phyloP scores from a whole-genome alignment of 2,113 vertebrate species.

The Dolichotis patagonum region DNA sequence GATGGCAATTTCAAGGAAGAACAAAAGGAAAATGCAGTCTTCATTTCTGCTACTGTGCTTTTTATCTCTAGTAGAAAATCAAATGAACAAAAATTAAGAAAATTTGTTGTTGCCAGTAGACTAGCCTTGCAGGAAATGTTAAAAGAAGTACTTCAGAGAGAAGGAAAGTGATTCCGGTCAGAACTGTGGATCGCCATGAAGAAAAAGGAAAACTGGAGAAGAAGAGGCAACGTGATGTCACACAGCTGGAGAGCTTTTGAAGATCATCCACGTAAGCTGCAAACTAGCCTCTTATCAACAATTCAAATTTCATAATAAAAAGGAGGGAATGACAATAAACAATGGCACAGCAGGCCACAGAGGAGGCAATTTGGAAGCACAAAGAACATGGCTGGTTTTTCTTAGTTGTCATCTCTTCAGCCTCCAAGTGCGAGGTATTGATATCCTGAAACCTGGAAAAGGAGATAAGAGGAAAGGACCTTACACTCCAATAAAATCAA shows the following conservation, averaged over 20 bases:
- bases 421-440: neutral
- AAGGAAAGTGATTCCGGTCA: neutral
- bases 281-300: neutral
- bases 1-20: neutral
- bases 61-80: neutral
- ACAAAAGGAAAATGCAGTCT: neutral
- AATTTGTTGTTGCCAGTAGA: neutral
- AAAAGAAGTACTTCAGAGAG: neutral
- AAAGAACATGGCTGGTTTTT: neutral
- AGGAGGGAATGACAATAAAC: neutral
- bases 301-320: constrained; percentile 12
- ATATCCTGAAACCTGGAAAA: neutral
- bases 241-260: neutral
- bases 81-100: neutral
- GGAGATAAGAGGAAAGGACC: neutral
- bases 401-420: neutral
- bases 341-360: neutral
- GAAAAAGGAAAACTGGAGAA: neutral
- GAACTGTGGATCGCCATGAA: neutral
- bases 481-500: neutral
- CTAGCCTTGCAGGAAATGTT: neutral
- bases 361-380: neutral
- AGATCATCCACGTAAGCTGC: neutral
- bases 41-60: neutral
- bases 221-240: neutral